Evolutionary conservation across 2,113 vertebrate species (phyloP).

Genomic region (Sinocyclocheilus rhinocerous): DNA sequence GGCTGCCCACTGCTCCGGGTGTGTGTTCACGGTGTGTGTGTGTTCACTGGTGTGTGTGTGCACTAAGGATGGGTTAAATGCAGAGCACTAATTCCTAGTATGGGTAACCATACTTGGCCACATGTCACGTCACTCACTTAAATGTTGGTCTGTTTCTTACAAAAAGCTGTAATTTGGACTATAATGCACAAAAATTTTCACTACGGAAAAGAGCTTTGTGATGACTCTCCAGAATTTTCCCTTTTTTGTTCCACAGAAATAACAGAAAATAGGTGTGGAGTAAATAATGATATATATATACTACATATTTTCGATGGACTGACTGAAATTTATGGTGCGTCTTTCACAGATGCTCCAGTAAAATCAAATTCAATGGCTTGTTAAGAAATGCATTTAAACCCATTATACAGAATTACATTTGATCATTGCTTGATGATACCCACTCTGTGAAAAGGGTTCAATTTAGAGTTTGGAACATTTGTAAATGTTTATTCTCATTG

Average conservation of each 20-base stretch:
- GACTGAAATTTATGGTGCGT: too few relatives aligned
- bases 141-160: neutral
- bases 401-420: neutral
- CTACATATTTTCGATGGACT: too few relatives aligned
- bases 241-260: neutral
- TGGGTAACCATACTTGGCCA: too few relatives aligned
- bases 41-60: too few relatives aligned
- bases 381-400: neutral
- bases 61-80: too few relatives aligned
- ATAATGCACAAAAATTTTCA: neutral
- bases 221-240: neutral
- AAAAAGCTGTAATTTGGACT: neutral
- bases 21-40: too few relatives aligned
- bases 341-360: neutral
- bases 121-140: too few relatives aligned
- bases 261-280: neutral
- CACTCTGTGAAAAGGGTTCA: neutral
- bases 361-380: neutral
- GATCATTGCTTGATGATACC: neutral
- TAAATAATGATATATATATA: neutral
- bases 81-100: too few relatives aligned
- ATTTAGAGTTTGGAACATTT: neutral
- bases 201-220: neutral
- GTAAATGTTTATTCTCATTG: neutral
- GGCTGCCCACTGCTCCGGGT: too few relatives aligned